Base-by-base conservation (phyloP, 2,113 vertebrate genomes). In the Phycodurus eques region DNA sequence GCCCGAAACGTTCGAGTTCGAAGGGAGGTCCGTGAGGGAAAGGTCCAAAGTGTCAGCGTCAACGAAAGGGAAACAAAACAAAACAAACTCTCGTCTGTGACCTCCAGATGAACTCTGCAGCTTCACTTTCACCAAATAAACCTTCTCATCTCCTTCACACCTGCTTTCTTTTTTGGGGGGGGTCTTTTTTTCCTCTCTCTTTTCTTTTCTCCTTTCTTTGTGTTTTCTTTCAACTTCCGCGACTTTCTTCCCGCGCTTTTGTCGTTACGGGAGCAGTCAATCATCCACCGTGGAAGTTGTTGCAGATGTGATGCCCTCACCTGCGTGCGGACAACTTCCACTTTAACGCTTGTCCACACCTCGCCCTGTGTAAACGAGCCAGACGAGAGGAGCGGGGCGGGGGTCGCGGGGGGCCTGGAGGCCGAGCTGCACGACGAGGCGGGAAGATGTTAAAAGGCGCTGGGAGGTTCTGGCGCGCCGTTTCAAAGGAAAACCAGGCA, bases 391-490 rank as follows among this genome's bases (percentile, higher is more conserved):
- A 57, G 51, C 31, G 39, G 66, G 65, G n/a, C 62, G 82, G 80
- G 79, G 33, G 77, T n/a, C 7, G 31, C 2, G 80, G 73, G 56
- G 54, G 72, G 68, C 82, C 82, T 77, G 74, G 81, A 71, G 83
- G 67, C 72, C 70, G 71, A 77, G 67, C 71, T 80, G 88, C 84
- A 84, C 88, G 83, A 85, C 53, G 56, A 81, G 79, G 71, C 35
- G 79, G 43, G 80, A 60, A 77, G 79, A 77, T 35, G 63, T 71
- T 54, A 70, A 80, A 70, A 63, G 39, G 67, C 44, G 83, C 77
- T 79, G 72, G 78, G 72, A 88, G 73, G 76, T 83, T 71, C 63
- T 88, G 83, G 86, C 86, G 76, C 17, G 33, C 73, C 67, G 76
- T 76, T 85, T 76, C 8, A 75, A 77, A 80, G 78, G 77, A 77